Evolutionary conservation across 2,888 invertebrate species (phyloP), one percentile per base, ranked within the genome.

Genomic region (Oscheius sp.): DNA sequence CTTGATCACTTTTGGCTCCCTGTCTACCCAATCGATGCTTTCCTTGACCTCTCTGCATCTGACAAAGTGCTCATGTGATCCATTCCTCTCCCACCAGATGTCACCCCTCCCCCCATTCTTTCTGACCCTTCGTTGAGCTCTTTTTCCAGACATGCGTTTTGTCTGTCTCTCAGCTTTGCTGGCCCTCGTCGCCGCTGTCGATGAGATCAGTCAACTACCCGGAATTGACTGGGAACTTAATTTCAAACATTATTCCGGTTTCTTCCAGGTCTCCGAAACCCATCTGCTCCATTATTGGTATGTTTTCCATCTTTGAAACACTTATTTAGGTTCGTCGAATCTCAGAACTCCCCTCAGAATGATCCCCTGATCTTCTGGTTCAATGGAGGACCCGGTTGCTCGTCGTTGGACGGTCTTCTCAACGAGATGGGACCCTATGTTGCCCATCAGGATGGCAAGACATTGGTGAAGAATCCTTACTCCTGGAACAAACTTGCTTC

Each of bases 381-480:
- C 72, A 83, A 83, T 73, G 54, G 77, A 45, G 88, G 88, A 17
- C 88, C 88, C 33, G 88, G 88, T 14, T 88, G 88, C 77, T 87
- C 87, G 54, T 88, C 88, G 12, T 79, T 88, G 28, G 81, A 86
- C 70, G 88, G 88, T 14, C 82, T 88, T 2, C 83, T 88, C 26
- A 86, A 87, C 57, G 88, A 88, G 73, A 86, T 88, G 83, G 88
- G 88, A 2, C 88, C 88, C n/a, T 88, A 87, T 63, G 79, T 78
- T 5, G 79, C 82, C 5, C 79, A 83, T 47, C 56, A 72, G n/a
- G 84, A 86, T 65, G 86, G 86, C 14, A 74, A 75, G 50, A 82
- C 82, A 6, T 69, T 86, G 32, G 70, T 72, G n/a, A 63, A 77
- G 64, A 86, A 86, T 72, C 77, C 75, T 24, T 84, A 80, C 63